Conservation (phyloP, 1,140 invertebrate genomes). For the Lucilia cuprina region DNA sequence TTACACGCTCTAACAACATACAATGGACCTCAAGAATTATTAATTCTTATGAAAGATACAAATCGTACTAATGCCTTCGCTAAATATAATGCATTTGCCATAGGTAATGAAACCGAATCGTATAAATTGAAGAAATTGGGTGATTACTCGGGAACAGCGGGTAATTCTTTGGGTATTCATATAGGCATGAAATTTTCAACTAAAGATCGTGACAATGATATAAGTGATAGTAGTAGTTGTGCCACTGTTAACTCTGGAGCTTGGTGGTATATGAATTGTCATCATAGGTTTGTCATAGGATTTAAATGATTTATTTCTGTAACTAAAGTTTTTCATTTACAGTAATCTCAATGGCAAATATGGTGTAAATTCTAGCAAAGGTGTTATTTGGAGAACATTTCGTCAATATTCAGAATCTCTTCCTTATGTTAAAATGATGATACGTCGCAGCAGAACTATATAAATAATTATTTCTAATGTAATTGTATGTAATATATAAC, state of each 20-base stretch:
- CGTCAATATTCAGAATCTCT: neutral
- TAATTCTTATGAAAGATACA: slow-evolving; percentile 70
- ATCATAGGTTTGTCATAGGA: neutral
- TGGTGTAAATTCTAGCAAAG: neutral
- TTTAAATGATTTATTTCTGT: no score
- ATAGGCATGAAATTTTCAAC: slow-evolving; percentile 75
- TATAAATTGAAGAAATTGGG: slow-evolving; percentile 71
- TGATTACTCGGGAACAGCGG: slow-evolving; percentile 70
- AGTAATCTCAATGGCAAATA: slow-evolving; percentile 25
- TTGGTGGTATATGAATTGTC: neutral
- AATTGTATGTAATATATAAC: no score
- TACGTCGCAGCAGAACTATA: neutral
- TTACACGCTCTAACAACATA: slow-evolving; percentile 66
- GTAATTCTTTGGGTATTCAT: slow-evolving; percentile 73
- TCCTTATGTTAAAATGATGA: slow-evolving; percentile 17
- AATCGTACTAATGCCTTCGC: slow-evolving; percentile 66
- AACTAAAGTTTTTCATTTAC: neutral
- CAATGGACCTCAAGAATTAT: slow-evolving; percentile 69
- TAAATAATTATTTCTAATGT: no score
- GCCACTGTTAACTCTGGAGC: neutral
- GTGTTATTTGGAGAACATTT: neutral
- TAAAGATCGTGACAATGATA: slow-evolving; percentile 74
- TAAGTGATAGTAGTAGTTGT: slow-evolving; percentile 66
- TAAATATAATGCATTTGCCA: slow-evolving; percentile 70
- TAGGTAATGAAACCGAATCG: slow-evolving; percentile 70